A percentile compares a stretch with the other conserved stretches of the same genome.
Conservation (phyloP, 2,797 vertebrate species). For the Sebastes trivittatus region DNA sequence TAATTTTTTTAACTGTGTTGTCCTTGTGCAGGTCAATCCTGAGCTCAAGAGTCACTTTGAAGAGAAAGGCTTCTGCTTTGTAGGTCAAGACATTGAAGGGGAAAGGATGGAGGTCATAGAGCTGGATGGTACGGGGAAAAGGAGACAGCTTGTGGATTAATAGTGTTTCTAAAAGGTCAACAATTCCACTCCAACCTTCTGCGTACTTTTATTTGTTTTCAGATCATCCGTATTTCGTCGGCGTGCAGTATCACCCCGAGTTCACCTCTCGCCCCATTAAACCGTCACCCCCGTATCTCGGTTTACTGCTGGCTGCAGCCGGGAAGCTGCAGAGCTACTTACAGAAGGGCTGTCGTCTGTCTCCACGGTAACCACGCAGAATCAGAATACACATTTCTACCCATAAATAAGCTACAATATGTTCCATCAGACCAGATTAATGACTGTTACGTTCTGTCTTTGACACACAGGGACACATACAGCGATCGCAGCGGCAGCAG, state of each 20-base stretch:
- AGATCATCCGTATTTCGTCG: conserved; percentile 96
- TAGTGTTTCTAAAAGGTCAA: background rate
- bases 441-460: background rate
- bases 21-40: conserved; percentile 86
- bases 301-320: conserved; percentile 90
- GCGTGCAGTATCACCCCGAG: conserved; percentile 96
- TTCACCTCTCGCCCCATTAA: conserved; percentile 97
- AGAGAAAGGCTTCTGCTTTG: conserved; percentile 89
- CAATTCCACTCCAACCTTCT: background rate
- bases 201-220: background rate
- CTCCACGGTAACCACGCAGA: conserved; percentile 85
- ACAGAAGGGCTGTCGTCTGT: conserved; percentile 92
- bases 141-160: background rate
- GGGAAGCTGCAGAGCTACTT: conserved; percentile 91
- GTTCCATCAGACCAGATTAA: background rate
- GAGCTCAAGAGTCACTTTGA: conserved; percentile 90
- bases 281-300: conserved; percentile 94
- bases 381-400: fast-evolving
- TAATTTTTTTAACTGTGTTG: background rate
- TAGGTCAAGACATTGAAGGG: conserved; percentile 93
- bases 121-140: conserved; percentile 85
- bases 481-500: conserved; percentile 91
- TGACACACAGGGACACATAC: conserved; percentile 88
- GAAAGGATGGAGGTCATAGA: conserved; percentile 96
- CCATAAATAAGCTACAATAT: background rate